Base-by-base conservation (phyloP, 1,140 invertebrate species). In the Bathynomus jamesi region DNA sequence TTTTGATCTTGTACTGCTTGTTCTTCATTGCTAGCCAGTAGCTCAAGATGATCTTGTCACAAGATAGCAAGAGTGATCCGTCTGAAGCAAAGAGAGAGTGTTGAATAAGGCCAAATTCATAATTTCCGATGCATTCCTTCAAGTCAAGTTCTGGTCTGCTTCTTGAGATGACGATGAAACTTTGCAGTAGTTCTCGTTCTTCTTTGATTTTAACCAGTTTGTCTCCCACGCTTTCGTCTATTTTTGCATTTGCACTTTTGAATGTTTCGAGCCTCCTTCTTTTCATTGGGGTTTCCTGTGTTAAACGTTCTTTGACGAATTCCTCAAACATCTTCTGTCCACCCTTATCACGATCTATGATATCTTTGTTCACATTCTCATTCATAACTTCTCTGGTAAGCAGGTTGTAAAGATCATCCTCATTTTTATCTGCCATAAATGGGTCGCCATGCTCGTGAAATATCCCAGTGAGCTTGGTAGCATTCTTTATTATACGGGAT, bases 131-230 rank as follows among this genome's bases (percentile, higher is more conserved):
- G n/a, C n/a, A n/a, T n/a, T n/a, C n/a, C n/a, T n/a, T n/a, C n/a
- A n/a, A n/a, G n/a, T n/a, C n/a, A n/a, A n/a, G n/a, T n/a, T n/a
- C n/a, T n/a, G n/a, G n/a, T n/a, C n/a, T n/a, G n/a, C n/a, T 71
- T 65, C 69, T 71, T 29, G 69, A 64, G 32, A 71, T 71, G 25
- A 66, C 64, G 29, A 71, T 40, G 31, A 67, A 28, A 3, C 69
- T 21, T 40, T 71, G 69, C 69, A 71, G 65, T n/a, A 71, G 62
- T 68, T 25, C 69, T n/a, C 70, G 70, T 60, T n/a, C n/a, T n/a
- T n/a, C n/a, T n/a, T n/a, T n/a, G n/a, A n/a, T n/a, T n/a, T n/a
- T n/a, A n/a, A n/a, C n/a, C n/a, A n/a, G n/a, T n/a, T n/a, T n/a
- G n/a, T n/a, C n/a, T n/a, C n/a, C n/a, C n/a, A n/a, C n/a, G 53